phyloP scores from a whole-genome alignment of 2,113 vertebrate species.

The Sinocyclocheilus grahami region DNA sequence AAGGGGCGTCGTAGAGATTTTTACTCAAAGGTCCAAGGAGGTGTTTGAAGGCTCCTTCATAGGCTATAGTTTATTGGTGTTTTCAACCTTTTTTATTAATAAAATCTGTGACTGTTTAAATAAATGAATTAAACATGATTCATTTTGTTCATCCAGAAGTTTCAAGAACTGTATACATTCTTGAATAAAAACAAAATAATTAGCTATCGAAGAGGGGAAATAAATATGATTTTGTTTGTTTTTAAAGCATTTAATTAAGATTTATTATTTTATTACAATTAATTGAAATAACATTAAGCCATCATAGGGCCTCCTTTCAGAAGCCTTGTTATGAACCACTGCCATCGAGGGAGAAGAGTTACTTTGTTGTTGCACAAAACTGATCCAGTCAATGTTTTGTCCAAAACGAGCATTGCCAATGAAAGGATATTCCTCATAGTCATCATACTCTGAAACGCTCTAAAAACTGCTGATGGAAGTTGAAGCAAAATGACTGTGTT shows the following conservation, averaged over 20 bases:
- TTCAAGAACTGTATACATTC: background rate
- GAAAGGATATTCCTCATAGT: background rate
- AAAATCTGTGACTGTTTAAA: background rate
- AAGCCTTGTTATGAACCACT: background rate
- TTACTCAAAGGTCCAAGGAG: background rate
- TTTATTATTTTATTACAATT: background rate
- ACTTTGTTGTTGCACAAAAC: background rate
- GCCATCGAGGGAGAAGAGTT: background rate
- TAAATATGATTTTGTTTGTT: too few relatives aligned
- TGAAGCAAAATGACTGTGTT: conserved; percentile 39
- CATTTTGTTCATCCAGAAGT: background rate
- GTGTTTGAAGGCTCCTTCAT: background rate
- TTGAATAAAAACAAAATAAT: background rate
- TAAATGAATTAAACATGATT: background rate
- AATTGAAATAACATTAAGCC: background rate
- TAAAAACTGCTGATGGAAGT: conserved; percentile 50
- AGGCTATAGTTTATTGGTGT: too few relatives aligned
- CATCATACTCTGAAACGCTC: conserved; percentile 2
- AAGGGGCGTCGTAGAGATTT: background rate
- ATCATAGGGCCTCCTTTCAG: background rate
- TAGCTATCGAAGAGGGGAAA: background rate
- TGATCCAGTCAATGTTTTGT: background rate
- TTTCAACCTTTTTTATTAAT: too few relatives aligned
- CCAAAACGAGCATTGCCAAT: background rate
- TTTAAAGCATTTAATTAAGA: background rate